A percentile compares a stretch with the other conserved stretches of the same genome.
These are phyloP conservation scores for Lipophrys pholis DNA, from an alignment of 2,113 vertebrate species.

Conservation along the genomic window DNA sequence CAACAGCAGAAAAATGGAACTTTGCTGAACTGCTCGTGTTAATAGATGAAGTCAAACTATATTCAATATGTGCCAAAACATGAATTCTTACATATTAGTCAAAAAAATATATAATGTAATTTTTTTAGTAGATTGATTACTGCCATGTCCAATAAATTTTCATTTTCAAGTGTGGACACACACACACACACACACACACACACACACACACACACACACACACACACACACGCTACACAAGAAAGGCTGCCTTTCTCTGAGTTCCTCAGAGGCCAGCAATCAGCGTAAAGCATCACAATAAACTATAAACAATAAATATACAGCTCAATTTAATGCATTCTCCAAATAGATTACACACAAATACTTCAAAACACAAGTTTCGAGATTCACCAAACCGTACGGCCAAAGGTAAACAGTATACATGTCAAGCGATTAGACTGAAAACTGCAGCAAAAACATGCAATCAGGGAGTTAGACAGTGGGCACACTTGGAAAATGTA, in stretches of 20 bases:
- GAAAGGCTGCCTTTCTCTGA: slow-evolving; percentile 21
- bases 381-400: slow-evolving; percentile 35
- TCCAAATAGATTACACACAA: slow-evolving; percentile 26
- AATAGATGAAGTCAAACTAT: not conserved
- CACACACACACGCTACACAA: not conserved
- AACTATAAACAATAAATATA: slow-evolving; percentile 56
- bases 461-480: slow-evolving; percentile 38
- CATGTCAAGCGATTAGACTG: slow-evolving; percentile 54
- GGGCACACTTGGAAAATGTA: slow-evolving; percentile 37
- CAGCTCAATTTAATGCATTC: slow-evolving; percentile 53
- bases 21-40: slow-evolving; percentile 4
- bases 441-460: slow-evolving; percentile 59
- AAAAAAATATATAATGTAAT: no score
- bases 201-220: not conserved
- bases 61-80: not conserved
- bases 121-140: no score
- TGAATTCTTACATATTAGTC: no score
- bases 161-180: not conserved
- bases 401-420: slow-evolving; percentile 73
- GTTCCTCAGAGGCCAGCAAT: slow-evolving; percentile 39
- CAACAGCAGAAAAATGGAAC: slow-evolving; percentile 8
- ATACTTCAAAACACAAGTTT: slow-evolving; percentile 29
- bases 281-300: slow-evolving; percentile 38
- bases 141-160: not conserved
- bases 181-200: not conserved